Evolutionary conservation across 2,113 vertebrate genomes (phyloP).

Genomic region (Lethenteron reissneri): DNA sequence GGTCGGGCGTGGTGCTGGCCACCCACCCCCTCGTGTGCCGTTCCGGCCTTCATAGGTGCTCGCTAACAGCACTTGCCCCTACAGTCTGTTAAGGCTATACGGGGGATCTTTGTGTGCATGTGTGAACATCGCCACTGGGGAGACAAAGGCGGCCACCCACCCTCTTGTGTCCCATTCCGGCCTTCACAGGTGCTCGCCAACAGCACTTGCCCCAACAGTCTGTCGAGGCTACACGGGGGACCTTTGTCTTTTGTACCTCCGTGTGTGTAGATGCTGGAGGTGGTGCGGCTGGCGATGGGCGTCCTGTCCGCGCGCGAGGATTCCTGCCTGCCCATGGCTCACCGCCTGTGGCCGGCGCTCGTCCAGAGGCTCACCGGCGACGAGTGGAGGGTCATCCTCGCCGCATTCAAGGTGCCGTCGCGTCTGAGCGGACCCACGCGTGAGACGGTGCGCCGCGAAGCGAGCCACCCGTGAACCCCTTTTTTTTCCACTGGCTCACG

Average conservation of each 20-base stretch:
- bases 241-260: not conserved
- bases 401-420: conserved; percentile 53
- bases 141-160: too few relatives aligned
- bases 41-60: too few relatives aligned
- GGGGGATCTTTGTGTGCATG: too few relatives aligned
- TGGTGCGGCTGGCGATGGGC: conserved; percentile 43
- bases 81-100: too few relatives aligned
- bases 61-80: too few relatives aligned
- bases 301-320: conserved; percentile 36
- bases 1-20: too few relatives aligned
- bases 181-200: too few relatives aligned
- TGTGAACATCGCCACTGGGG: too few relatives aligned
- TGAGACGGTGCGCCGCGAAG: not conserved
- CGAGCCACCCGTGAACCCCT: not conserved
- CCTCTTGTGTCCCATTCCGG: too few relatives aligned
- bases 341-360: conserved; percentile 60
- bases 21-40: too few relatives aligned
- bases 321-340: conserved; percentile 60
- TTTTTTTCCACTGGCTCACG: not conserved
- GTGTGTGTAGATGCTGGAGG: conserved; percentile 39
- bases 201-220: too few relatives aligned
- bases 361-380: conserved; percentile 48
- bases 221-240: too few relatives aligned
- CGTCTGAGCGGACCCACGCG: not conserved
- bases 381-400: conserved; percentile 47